Base-by-base conservation (phyloP, 2,797 vertebrate species). In the Pseudomugil tenellus region DNA sequence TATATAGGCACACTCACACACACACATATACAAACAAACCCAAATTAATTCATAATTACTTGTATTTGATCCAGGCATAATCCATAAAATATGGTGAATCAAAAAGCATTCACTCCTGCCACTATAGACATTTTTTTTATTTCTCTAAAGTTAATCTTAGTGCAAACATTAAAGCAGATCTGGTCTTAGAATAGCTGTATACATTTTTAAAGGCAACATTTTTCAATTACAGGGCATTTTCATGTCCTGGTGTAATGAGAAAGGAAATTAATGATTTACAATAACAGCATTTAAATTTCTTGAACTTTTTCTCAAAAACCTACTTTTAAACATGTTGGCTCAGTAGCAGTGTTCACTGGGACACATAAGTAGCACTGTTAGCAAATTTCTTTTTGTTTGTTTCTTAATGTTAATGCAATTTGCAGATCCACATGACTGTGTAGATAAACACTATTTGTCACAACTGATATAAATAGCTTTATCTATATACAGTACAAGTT, bases 1-100 rank as follows among this genome's bases (percentile, higher is more conserved):
- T 53, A 62, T 59, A 68, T 56, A 56, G 66, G 54, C 55, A 29
- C 29, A 13, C 12, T 53, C 63, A 35, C 59, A 56, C 73, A 54
- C 55, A 57, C 7, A 54, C 53, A 53, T 23, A 6, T n/a, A 34
- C 13, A 39, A 16, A 28, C 25, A 26, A 11, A 56, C n/a, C 13
- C 46, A 46, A 46, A 63, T 59, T 55, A 53, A 55, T 53, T 51
- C 37, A 28, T 32, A 64, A 7, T 16, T 49, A 43, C 32, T 58
- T 74, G 19, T 29, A 17, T 58, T 62, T 71, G 46, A 6, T 65
- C 58, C 55, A 58, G 54, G 23, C 28, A 29, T 72, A 28, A 48
- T 31, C 26, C 17, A 54, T 6, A 62, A 17, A 70, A 65, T 19
- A 5, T 2, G 58, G 11, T 48, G 16, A 67, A 63, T 57, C 14